phyloP scores from a whole-genome alignment of 1,140 invertebrate species.

The Choristoneura fumiferana region DNA sequence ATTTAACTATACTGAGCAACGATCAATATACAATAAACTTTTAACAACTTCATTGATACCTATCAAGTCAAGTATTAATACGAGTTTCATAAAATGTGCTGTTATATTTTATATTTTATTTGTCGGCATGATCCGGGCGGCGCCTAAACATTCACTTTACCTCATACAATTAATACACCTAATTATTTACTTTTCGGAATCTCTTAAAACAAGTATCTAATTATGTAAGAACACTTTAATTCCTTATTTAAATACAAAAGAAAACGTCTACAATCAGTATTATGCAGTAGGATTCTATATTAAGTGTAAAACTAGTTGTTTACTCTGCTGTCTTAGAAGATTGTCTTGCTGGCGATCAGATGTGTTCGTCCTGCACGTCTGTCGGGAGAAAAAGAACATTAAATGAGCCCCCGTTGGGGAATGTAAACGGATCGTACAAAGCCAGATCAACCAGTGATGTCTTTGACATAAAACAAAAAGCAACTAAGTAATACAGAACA shows the following conservation, averaged over 20 bases:
- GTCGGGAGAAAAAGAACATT: constrained; percentile 78
- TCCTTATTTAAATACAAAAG: constrained; percentile 51
- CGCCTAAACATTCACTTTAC: neutral
- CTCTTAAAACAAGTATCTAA: constrained; percentile 46
- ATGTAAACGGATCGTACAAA: too few relatives aligned
- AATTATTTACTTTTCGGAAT: constrained; percentile 3
- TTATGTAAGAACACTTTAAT: constrained; percentile 74
- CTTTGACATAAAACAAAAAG: too few relatives aligned
- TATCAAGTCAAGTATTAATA: constrained; percentile 1
- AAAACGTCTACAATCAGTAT: constrained; percentile 34
- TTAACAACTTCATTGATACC: constrained; percentile 26
- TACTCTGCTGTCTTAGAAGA: constrained; percentile 37
- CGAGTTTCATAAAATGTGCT: constrained; percentile 4
- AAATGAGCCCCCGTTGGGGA: neutral
- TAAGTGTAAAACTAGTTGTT: constrained; percentile 31
- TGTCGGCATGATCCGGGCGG: neutral
- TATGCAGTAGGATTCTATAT: constrained; percentile 29
- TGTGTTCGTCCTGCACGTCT: constrained; percentile 82
- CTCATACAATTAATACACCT: neutral
- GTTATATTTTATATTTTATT: neutral
- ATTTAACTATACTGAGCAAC: constrained; percentile 43
- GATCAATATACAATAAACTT: constrained; percentile 40
- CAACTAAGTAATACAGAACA: too few relatives aligned
- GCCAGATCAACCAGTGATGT: too few relatives aligned
- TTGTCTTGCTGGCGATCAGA: constrained; percentile 67